These are phyloP conservation scores for Conistra vaccinii DNA, from an alignment of 2,888 invertebrate genomes.

Conservation along the genomic window DNA sequence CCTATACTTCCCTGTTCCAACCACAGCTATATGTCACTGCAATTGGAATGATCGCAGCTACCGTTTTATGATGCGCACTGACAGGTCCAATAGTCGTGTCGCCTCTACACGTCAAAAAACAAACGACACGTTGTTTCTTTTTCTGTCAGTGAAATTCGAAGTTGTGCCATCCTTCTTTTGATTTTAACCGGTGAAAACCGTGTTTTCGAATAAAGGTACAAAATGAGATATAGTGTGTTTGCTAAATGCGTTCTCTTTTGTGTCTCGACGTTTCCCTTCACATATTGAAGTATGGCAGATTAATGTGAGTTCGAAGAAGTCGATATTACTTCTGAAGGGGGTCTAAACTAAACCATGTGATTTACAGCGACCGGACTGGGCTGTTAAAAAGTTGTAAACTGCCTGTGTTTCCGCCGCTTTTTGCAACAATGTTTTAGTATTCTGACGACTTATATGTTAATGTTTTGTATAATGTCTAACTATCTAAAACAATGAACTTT, in stretches of 20 bases:
- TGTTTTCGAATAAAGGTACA: slow-evolving; percentile 43
- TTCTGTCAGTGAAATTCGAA: slow-evolving; percentile 64
- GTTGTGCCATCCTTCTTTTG: slow-evolving; percentile 37
- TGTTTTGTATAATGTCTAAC: slow-evolving; percentile 56
- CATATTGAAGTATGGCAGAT: slow-evolving; percentile 88
- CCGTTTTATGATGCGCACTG: slow-evolving; percentile 83
- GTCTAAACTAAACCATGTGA: slow-evolving; percentile 87
- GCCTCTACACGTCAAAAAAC: slow-evolving; percentile 65
- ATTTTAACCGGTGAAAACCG: slow-evolving; percentile 32
- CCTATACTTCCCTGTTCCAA: slow-evolving; percentile 66
- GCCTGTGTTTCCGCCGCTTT: slow-evolving; percentile 87
- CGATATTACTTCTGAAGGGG: slow-evolving; percentile 89
- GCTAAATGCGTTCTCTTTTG: slow-evolving; percentile 81
- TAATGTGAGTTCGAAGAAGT: slow-evolving; percentile 90
- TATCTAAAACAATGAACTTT: slow-evolving; percentile 52
- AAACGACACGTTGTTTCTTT: slow-evolving; percentile 56
- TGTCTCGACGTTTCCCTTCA: slow-evolving; percentile 84
- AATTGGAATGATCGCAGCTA: slow-evolving; percentile 76
- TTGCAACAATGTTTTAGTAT: slow-evolving; percentile 82
- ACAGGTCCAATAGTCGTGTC: slow-evolving; percentile 82
- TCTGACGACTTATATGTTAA: slow-evolving; percentile 56
- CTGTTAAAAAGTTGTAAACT: slow-evolving; percentile 90
- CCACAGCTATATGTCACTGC: slow-evolving; percentile 73
- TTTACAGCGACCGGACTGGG: slow-evolving; percentile 86
- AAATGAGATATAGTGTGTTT: slow-evolving; percentile 71